These are phyloP conservation scores for Oedothorax gibbosus DNA, from an alignment of 1,140 invertebrate species.

Conservation along the genomic window DNA sequence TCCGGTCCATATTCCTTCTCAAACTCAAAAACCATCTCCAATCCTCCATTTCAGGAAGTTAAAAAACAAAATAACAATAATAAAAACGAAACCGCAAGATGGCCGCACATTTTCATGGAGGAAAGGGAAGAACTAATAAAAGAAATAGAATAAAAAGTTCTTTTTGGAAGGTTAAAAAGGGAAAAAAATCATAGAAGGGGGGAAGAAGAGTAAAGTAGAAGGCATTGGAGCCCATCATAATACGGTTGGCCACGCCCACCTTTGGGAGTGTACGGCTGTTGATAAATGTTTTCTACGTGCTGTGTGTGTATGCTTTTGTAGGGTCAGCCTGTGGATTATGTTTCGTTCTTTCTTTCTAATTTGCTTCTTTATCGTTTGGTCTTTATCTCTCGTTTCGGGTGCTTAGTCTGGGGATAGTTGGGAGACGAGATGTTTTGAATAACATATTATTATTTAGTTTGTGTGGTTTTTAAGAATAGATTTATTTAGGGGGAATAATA, in stretches of 20 bases:
- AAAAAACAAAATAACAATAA: background rate
- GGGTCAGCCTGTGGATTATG: constrained; percentile 44
- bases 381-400: background rate
- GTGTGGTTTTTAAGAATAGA: background rate
- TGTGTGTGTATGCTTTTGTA: constrained; percentile 11
- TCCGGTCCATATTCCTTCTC: no score
- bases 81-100: background rate
- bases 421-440: no score
- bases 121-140: background rate
- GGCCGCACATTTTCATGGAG: background rate
- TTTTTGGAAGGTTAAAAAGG: background rate
- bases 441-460: background rate
- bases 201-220: background rate
- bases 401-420: no score
- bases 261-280: constrained; percentile 34
- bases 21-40: background rate
- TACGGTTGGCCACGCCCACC: constrained; percentile 38
- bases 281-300: constrained; percentile 50
- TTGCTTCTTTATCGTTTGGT: background rate
- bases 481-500: background rate
- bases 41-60: no score
- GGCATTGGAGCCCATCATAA: constrained; percentile 51
- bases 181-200: constrained; percentile 1
- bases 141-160: background rate
- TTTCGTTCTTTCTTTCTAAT: constrained; percentile 33